A percentile compares a stretch with the other conserved stretches of the same genome.
phyloP scores from a whole-genome alignment of 2,888 invertebrate genomes.

The Cephus pygmeus region DNA sequence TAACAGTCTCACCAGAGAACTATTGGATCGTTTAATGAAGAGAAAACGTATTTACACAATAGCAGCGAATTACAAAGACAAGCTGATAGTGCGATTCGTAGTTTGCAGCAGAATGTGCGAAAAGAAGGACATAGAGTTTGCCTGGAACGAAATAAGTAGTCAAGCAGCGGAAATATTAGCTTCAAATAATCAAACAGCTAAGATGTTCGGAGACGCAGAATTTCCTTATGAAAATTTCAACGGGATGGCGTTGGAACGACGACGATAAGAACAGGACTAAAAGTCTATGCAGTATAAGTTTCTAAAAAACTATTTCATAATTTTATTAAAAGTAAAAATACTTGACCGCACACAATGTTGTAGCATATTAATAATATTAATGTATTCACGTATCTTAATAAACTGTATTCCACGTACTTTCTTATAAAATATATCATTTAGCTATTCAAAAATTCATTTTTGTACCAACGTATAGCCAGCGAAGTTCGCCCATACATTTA shows the following conservation, averaged over 20 bases:
- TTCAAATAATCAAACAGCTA: neutral
- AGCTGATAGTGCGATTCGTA: constrained; percentile 82
- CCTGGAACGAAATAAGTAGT: constrained; percentile 77
- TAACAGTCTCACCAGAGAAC: constrained; percentile 75
- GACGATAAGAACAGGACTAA: constrained; percentile 27
- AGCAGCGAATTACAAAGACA: constrained; percentile 75
- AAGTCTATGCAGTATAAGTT: constrained; percentile 29
- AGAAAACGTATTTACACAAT: constrained; percentile 85
- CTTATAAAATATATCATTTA: no score
- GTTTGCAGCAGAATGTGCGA: constrained; percentile 81
- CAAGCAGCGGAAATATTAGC: constrained; percentile 67
- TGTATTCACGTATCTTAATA: no score
- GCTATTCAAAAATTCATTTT: no score
- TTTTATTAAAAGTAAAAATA: neutral
- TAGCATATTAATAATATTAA: no score
- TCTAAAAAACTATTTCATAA: neutral
- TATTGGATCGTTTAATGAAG: constrained; percentile 79
- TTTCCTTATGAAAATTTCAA: constrained; percentile 8
- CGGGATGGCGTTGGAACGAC: constrained; percentile 10
- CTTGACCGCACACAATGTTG: no score
- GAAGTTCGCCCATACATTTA: no score
- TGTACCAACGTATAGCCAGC: no score
- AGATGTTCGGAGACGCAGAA: neutral
- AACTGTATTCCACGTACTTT: no score
- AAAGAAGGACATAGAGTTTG: constrained; percentile 78